Percentiles rank a stretch among this genome's conserved stretches.
Conservation (phyloP, 2,797 vertebrate species). For the Enteromius viviparus region DNA sequence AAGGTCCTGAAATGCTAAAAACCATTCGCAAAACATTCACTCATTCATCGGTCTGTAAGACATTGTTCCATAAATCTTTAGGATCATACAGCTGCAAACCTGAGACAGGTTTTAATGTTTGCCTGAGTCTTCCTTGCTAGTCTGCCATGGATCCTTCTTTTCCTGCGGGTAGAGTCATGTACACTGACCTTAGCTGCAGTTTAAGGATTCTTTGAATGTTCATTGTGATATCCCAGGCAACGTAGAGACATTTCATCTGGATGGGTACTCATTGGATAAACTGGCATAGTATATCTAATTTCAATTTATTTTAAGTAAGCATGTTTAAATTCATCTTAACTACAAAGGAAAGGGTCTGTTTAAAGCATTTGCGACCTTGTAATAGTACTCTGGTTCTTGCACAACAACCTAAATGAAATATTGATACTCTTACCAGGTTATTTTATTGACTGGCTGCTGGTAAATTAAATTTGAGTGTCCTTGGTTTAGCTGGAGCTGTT, state of each 20-base stretch:
- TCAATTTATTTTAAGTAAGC: neutral
- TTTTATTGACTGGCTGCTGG: neutral
- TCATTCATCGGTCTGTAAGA: neutral
- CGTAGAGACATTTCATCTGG: neutral
- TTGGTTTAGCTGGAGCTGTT: constrained; percentile 10
- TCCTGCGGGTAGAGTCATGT: neutral
- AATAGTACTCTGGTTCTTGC: neutral
- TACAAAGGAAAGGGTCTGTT: neutral
- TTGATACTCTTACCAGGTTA: neutral
- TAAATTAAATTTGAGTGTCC: constrained; percentile 4
- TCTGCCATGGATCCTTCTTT: neutral
- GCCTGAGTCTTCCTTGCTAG: neutral
- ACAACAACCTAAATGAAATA: neutral
- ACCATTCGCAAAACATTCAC: constrained; percentile 6
- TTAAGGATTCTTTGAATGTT: neutral
- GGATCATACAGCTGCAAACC: neutral
- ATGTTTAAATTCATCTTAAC: neutral
- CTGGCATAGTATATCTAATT: neutral
- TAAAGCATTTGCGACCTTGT: neutral
- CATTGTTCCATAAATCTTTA: neutral
- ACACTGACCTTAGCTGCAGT: neutral
- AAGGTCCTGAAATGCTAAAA: neutral
- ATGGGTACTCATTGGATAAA: neutral
- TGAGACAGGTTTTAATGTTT: constrained; percentile 5
- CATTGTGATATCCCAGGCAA: neutral